phyloP scores from a whole-genome alignment of 2,888 invertebrate species.

The Molanna angustata region DNA sequence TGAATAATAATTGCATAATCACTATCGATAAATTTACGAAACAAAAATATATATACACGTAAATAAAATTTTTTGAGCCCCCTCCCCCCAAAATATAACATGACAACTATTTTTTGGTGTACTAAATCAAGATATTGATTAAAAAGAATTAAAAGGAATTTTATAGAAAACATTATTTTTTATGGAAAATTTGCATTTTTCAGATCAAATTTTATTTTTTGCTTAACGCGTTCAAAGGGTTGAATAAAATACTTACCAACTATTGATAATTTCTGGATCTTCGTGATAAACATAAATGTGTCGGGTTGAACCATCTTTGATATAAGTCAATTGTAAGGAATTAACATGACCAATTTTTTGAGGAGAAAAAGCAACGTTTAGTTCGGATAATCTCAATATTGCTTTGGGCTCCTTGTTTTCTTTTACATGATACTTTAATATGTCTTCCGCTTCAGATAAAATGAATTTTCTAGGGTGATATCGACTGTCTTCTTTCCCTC shows the following conservation, averaged over 20 bases:
- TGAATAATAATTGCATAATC: no score
- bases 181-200: no score
- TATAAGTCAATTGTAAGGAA: constrained; percentile 80
- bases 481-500: constrained; percentile 82
- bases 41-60: no score
- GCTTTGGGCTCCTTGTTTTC: constrained; percentile 81
- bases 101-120: no score
- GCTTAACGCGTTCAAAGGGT: no score
- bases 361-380: constrained; percentile 83
- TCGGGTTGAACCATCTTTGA: constrained; percentile 81
- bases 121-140: no score
- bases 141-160: no score
- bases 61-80: no score
- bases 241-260: constrained; percentile 74
- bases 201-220: no score
- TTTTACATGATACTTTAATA: constrained; percentile 72
- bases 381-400: constrained; percentile 71
- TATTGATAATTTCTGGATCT: constrained; percentile 78
- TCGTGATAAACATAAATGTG: constrained; percentile 87
- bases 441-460: constrained; percentile 75
- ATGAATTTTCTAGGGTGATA: constrained; percentile 83
- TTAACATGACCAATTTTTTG: constrained; percentile 75
- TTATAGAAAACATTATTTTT: no score
- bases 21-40: no score
- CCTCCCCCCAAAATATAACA: no score